Conservation (phyloP, 2,113 vertebrate species). For the Rhodinocichla rosea region DNA sequence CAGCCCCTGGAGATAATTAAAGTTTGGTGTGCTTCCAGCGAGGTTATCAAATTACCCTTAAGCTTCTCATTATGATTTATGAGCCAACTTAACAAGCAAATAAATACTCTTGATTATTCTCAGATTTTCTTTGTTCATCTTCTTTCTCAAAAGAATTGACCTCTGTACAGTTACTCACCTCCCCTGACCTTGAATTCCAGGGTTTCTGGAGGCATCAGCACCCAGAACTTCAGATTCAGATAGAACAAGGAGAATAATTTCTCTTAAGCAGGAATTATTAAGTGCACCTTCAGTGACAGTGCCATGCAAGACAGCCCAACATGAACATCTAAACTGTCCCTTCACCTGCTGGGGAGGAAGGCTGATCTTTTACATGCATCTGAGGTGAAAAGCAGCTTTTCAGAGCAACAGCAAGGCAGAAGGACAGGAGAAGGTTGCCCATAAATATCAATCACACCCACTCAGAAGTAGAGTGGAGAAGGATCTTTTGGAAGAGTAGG, state of each 20-base stretch:
- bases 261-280: not conserved
- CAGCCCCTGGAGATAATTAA: not conserved
- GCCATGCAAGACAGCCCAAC: not conserved
- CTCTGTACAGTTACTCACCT: not conserved
- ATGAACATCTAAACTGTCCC: not conserved
- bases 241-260: not conserved
- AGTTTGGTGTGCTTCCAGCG: not conserved
- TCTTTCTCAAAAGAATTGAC: not conserved
- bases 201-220: not conserved
- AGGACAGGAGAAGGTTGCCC: not conserved
- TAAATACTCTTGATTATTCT: not conserved
- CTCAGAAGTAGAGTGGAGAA: not conserved
- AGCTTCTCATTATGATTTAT: not conserved
- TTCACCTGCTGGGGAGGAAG: not conserved
- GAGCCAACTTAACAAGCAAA: not conserved
- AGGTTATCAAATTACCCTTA: not conserved
- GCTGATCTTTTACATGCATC: not conserved
- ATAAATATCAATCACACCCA: not conserved
- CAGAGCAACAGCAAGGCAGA: not conserved
- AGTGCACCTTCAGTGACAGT: not conserved
- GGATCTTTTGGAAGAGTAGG: not conserved
- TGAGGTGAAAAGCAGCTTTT: not conserved
- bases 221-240: not conserved
- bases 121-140: not conserved
- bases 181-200: not conserved